Evolutionary conservation across 2,888 invertebrate species (phyloP).

Genomic region (Sipunculus nudus): DNA sequence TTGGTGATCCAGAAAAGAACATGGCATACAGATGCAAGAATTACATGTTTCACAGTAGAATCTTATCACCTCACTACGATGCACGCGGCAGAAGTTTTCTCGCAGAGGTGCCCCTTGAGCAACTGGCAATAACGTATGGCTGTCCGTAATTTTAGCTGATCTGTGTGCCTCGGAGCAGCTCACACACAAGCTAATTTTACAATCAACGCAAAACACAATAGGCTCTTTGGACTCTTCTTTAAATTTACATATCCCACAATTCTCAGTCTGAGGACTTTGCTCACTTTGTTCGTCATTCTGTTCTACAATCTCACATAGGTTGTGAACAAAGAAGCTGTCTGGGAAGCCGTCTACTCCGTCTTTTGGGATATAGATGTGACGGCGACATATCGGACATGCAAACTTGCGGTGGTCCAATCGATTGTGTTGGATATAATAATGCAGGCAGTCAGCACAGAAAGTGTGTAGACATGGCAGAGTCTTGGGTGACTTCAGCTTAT

Average conservation of each 20-base stretch:
- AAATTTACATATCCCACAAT: conserved; percentile 38
- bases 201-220: conserved; percentile 32
- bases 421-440: conserved; percentile 33
- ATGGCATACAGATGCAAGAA: conserved; percentile 36
- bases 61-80: conserved; percentile 34
- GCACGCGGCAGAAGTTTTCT: conserved; percentile 34
- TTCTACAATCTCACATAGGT: conserved; percentile 27
- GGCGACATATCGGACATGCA: conserved; percentile 40
- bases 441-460: conserved; percentile 36
- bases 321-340: conserved; percentile 40
- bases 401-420: conserved; percentile 36
- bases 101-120: conserved; percentile 3
- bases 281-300: neutral
- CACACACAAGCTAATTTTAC: conserved; percentile 31
- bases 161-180: conserved; percentile 25
- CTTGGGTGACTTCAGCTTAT: conserved; percentile 38
- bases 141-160: conserved; percentile 31
- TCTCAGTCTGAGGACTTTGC: too few relatives aligned
- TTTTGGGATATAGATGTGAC: conserved; percentile 36
- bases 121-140: conserved; percentile 33
- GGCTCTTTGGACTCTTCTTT: conserved; percentile 18
- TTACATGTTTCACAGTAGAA: conserved; percentile 41
- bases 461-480: conserved; percentile 43
- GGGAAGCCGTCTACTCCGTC: conserved; percentile 36
- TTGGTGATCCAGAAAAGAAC: conserved; percentile 37